These are phyloP conservation scores for Syndactyla subalaris DNA, from an alignment of 2,797 vertebrate genomes.

Conservation along the genomic window DNA sequence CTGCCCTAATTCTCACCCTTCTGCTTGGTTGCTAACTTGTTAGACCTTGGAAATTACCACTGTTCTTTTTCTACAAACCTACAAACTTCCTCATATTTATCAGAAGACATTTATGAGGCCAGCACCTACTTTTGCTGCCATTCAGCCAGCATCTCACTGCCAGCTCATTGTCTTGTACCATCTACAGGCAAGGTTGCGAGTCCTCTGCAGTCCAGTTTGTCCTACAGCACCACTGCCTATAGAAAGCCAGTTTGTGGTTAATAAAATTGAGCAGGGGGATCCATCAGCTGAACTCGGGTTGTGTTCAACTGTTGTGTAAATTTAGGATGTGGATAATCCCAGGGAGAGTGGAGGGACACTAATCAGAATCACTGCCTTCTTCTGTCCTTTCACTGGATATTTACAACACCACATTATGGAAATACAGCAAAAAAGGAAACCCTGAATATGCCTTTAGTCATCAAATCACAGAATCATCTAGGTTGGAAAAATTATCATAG, in stretches of 20 bases:
- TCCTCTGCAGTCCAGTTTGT: not conserved
- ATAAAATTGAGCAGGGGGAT: not conserved
- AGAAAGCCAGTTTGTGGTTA: not conserved
- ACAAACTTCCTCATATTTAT: not conserved
- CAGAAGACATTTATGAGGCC: not conserved
- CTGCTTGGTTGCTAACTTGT: not conserved
- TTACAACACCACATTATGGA: not conserved
- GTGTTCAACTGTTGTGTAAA: not conserved
- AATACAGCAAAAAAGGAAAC: not conserved
- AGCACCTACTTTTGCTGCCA: not conserved
- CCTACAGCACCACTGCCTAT: accelerated
- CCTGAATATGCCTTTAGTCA: not conserved
- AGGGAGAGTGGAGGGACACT: accelerated
- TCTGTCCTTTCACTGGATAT: not conserved
- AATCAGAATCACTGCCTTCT: not conserved
- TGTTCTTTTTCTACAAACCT: not conserved
- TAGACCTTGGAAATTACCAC: not conserved
- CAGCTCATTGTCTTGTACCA: not conserved
- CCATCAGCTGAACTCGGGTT: too few species aligned
- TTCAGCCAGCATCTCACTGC: not conserved
- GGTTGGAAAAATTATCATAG: not conserved
- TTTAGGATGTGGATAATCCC: accelerated
- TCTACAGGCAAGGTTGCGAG: not conserved
- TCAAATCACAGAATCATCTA: not conserved
- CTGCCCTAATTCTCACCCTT: not conserved